These are phyloP conservation scores for Amphimedon queenslandica DNA, from an alignment of 37 sponge, comb jelly and placozoan species.

Conservation along the genomic window DNA sequence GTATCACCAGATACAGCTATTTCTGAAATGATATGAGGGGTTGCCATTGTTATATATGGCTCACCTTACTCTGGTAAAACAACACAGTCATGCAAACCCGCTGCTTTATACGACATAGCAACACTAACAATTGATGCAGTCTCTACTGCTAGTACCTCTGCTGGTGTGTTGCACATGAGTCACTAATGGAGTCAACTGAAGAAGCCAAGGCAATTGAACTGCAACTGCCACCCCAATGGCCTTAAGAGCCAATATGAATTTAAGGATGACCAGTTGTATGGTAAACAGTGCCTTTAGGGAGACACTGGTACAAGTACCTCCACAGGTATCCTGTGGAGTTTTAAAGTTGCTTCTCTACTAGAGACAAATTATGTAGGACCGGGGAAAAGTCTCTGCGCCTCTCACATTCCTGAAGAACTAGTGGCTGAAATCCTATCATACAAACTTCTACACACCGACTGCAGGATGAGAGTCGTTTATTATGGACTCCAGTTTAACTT, in stretches of 20 bases:
- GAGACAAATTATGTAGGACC: slow-evolving; percentile 52
- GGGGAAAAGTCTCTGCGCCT: slow-evolving; percentile 37
- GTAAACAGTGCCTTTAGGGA: background rate
- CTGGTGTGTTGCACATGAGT: too few relatives aligned
- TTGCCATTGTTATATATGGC: slow-evolving; percentile 78
- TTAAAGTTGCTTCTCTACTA: slow-evolving; percentile 26
- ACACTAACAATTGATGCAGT: slow-evolving; percentile 74
- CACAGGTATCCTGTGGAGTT: too few relatives aligned
- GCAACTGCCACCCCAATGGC: background rate
- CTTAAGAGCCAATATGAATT: slow-evolving; percentile 17
- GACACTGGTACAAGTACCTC: background rate
- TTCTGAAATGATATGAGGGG: slow-evolving; percentile 66
- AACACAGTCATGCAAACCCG: slow-evolving; percentile 66
- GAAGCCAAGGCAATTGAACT: background rate
- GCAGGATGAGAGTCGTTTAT: slow-evolving; percentile 73
- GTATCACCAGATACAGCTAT: slow-evolving; percentile 65
- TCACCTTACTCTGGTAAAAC: slow-evolving; percentile 74
- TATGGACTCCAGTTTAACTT: slow-evolving; percentile 89
- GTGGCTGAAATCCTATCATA: slow-evolving; percentile 74
- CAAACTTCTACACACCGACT: slow-evolving; percentile 75
- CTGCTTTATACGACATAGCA: slow-evolving; percentile 62
- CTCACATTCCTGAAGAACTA: slow-evolving; percentile 74
- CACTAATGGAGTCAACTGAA: too few relatives aligned
- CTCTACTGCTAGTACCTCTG: slow-evolving; percentile 51
- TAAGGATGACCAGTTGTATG: slow-evolving; percentile 24